These are phyloP conservation scores for Hermaeophaga mercurialis DNA, from an alignment of 2,888 invertebrate genomes.

Conservation along the genomic window DNA sequence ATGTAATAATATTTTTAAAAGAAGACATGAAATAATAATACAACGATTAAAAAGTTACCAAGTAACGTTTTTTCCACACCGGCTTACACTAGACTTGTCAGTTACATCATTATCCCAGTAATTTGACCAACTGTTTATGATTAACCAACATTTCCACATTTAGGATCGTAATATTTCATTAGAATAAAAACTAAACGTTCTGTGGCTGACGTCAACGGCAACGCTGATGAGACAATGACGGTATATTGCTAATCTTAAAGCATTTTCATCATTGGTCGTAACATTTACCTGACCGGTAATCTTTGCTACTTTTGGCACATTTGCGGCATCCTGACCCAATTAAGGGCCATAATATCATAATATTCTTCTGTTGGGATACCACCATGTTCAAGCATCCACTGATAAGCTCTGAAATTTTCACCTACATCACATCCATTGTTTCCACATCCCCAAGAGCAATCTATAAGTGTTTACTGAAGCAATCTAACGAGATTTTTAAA, in stretches of 20 bases:
- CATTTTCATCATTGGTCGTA: constrained; percentile 73
- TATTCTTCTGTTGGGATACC: constrained; percentile 88
- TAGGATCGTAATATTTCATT: constrained; percentile 91
- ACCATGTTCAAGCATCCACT: constrained; percentile 89
- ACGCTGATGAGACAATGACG: constrained; percentile 92
- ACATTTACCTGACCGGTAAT: constrained; percentile 90
- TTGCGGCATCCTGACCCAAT: constrained; percentile 81
- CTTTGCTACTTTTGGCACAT: constrained; percentile 71
- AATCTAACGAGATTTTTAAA: constrained; percentile 78
- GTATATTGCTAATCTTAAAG: constrained; percentile 79
- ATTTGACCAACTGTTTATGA: too few species aligned
- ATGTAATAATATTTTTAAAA: too few species aligned
- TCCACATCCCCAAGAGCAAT: constrained; percentile 96
- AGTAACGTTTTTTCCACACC: too few species aligned
- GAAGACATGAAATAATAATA: too few species aligned
- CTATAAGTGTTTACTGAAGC: constrained; percentile 92
- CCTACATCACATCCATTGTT: constrained; percentile 98
- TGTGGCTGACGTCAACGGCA: constrained; percentile 87
- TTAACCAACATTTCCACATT: too few species aligned
- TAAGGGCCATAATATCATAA: constrained; percentile 96
- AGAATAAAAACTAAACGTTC: constrained; percentile 89
- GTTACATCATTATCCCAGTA: too few species aligned
- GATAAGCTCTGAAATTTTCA: constrained; percentile 92
- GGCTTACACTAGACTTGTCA: too few species aligned
- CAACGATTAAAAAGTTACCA: too few species aligned